Conservation (phyloP, 1,140 invertebrate genomes). For the Trialeurodes vaporariorum region DNA sequence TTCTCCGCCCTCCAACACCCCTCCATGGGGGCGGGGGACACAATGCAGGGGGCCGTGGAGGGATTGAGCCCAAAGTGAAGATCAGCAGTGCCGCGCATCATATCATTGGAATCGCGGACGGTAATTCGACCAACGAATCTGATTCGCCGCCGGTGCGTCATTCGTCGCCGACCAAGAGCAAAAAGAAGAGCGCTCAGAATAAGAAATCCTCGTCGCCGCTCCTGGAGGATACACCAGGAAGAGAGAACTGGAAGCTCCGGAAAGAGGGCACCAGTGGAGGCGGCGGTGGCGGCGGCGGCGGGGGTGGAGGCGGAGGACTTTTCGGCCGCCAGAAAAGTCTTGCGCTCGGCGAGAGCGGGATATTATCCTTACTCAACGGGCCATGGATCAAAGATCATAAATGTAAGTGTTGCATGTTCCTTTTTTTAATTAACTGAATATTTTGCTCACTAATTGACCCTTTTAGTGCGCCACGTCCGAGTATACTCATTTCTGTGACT, state of each 20-base stretch:
- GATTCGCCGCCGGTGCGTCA: not conserved
- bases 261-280: not conserved
- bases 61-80: not conserved
- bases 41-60: not conserved
- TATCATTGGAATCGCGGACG: not conserved
- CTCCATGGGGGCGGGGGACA: no score
- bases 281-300: no score
- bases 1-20: no score
- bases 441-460: no score
- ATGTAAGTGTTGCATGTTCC: no score
- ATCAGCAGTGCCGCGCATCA: not conserved
- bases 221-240: not conserved
- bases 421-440: no score
- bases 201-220: not conserved
- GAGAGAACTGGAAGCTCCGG: not conserved
- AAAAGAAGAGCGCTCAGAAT: no score
- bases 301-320: not conserved
- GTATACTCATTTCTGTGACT: no score
- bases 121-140: not conserved
- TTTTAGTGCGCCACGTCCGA: no score
- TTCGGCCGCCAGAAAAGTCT: not conserved
- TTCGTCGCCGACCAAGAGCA: not conserved
- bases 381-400: not conserved
- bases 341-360: not conserved
- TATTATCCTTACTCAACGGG: not conserved